These are phyloP conservation scores for Jordanella pulchra DNA, from an alignment of 2,797 vertebrate species.

Conservation along the genomic window DNA sequence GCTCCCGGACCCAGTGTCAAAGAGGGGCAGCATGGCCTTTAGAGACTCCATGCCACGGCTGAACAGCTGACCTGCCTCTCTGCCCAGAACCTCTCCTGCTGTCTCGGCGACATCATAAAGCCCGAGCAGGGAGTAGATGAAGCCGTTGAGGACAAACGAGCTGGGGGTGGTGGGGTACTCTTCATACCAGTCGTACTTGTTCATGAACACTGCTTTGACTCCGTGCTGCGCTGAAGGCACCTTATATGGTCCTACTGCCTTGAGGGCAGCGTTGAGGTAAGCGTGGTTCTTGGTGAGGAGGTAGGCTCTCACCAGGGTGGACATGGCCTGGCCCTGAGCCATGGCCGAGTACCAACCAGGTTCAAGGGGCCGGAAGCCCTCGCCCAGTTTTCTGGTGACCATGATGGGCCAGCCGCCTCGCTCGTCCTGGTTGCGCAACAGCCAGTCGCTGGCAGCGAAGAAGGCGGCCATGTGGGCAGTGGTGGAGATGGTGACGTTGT, in stretches of 20 bases:
- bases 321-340: slow-evolving; percentile 98
- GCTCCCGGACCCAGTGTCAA: slow-evolving; percentile 95
- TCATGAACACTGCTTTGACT: slow-evolving; percentile 95
- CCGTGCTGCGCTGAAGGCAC: slow-evolving; percentile 90
- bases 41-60: slow-evolving; percentile 93
- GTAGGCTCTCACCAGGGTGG: slow-evolving; percentile 93
- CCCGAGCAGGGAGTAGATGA: slow-evolving; percentile 96
- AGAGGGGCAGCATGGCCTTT: slow-evolving; percentile 96
- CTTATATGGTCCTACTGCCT: slow-evolving; percentile 90
- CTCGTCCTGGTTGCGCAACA: slow-evolving; percentile 96
- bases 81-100: slow-evolving; percentile 86
- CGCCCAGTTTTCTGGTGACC: slow-evolving; percentile 95
- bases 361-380: slow-evolving; percentile 92
- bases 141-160: slow-evolving; percentile 97
- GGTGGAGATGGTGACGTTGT: slow-evolving; percentile 93
- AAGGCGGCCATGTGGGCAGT: slow-evolving; percentile 96
- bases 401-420: slow-evolving; percentile 96
- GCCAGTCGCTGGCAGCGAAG: slow-evolving; percentile 93
- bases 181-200: slow-evolving; percentile 96
- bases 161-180: slow-evolving; percentile 97
- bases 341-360: slow-evolving; percentile 99
- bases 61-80: slow-evolving; percentile 87
- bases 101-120: slow-evolving; percentile 94
- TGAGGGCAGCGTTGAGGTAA: slow-evolving; percentile 89
- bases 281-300: slow-evolving; percentile 89